Conservation (phyloP, 1,140 invertebrate species). For the Tachypleus tridentatus region DNA sequence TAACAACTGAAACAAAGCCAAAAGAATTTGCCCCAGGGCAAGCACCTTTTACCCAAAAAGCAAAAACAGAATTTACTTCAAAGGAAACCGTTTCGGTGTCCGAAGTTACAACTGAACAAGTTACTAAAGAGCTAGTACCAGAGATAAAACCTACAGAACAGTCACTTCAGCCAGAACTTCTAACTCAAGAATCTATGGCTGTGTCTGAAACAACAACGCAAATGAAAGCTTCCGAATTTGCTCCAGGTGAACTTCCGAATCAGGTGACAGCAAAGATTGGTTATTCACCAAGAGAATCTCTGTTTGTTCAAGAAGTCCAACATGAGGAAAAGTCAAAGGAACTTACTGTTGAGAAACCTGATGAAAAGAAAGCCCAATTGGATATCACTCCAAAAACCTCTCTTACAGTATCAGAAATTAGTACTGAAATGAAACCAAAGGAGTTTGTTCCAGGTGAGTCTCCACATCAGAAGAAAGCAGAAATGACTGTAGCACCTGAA, state of each 20-base stretch:
- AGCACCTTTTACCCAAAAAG: slow-evolving; percentile 11
- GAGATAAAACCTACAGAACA: slow-evolving; percentile 8
- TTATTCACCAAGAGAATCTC: slow-evolving; percentile 3
- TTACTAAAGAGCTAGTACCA: slow-evolving; percentile 6
- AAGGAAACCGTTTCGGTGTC: slow-evolving; percentile 14
- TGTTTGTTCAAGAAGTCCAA: slow-evolving; percentile 14
- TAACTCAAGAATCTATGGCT: slow-evolving; percentile 9
- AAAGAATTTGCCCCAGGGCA: slow-evolving; percentile 10
- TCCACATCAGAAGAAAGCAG: slow-evolving; percentile 17
- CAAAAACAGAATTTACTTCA: slow-evolving; percentile 13
- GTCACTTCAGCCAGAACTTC: slow-evolving; percentile 2
- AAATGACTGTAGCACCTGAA: slow-evolving; percentile 10
- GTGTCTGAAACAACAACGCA: slow-evolving; percentile 12
- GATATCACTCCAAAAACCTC: neutral
- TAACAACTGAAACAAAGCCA: slow-evolving; percentile 11
- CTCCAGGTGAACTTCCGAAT: neutral
- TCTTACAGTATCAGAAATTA: slow-evolving; percentile 4
- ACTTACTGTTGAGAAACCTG: neutral
- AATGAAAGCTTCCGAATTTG: slow-evolving; percentile 4
- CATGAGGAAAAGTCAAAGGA: neutral
- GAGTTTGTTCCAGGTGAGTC: slow-evolving; percentile 9
- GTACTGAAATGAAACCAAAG: neutral
- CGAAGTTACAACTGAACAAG: slow-evolving; percentile 17
- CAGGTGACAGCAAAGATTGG: neutral
- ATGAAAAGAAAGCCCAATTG: neutral